Conservation (phyloP, 2,797 vertebrate species). For the Ataeniobius toweri region DNA sequence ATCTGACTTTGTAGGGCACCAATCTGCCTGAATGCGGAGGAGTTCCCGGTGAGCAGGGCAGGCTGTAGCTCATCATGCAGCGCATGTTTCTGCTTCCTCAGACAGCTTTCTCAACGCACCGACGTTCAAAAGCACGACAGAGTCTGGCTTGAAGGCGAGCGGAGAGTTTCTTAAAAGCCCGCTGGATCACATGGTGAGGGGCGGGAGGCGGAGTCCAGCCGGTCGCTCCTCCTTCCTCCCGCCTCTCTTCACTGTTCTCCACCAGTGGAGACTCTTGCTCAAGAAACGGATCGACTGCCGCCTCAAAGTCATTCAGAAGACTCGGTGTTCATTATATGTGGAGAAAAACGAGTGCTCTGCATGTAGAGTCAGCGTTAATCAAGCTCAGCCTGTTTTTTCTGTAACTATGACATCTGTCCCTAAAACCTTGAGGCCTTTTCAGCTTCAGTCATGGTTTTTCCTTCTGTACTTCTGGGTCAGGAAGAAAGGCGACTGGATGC, state of each 20-base stretch:
- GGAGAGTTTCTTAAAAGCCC: constrained; percentile 43
- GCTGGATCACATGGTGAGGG: constrained; percentile 45
- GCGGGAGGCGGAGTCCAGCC: constrained; percentile 48
- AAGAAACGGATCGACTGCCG: constrained; percentile 6
- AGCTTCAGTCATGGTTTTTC: not conserved
- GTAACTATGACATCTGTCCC: not conserved
- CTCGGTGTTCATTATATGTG: constrained; percentile 12
- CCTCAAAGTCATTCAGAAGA: constrained; percentile 3
- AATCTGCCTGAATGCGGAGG: constrained; percentile 64
- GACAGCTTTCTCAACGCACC: not conserved
- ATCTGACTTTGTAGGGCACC: constrained; percentile 65
- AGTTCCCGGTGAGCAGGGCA: constrained; percentile 72
- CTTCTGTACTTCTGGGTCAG: not conserved
- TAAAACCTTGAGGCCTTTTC: not conserved
- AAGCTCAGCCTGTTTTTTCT: not conserved
- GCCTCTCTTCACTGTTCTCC: not conserved
- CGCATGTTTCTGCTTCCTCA: constrained; percentile 63
- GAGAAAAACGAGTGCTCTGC: not conserved
- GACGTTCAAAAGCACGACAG: not conserved
- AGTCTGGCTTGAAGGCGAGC: not conserved
- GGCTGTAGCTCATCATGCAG: constrained; percentile 75
- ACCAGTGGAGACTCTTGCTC: not conserved
- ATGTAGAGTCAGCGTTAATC: not conserved
- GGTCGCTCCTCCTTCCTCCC: not conserved
- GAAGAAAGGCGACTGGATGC: no score